Conservation (phyloP, 2,113 vertebrate species). For the Trachemys scripta region DNA sequence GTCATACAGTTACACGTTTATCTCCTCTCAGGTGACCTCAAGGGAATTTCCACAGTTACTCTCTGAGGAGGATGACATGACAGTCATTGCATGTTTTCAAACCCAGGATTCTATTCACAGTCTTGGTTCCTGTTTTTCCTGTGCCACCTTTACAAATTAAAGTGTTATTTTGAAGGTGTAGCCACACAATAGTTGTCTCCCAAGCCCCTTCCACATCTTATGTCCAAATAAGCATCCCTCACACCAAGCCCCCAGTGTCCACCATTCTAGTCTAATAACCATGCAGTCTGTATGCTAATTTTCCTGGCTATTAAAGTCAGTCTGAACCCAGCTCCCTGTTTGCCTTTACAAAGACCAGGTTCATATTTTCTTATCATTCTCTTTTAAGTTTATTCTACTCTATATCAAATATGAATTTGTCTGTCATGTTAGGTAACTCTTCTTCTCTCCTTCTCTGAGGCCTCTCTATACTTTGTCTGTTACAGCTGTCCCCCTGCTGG, state of each 20-base stretch:
- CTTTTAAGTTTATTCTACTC: neutral
- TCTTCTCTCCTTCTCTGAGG: neutral
- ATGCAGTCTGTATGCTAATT: neutral
- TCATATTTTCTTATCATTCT: neutral
- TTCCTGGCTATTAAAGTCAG: neutral
- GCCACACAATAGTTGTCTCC: neutral
- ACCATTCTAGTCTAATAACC: neutral
- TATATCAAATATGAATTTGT: neutral
- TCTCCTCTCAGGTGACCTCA: constrained; percentile 46
- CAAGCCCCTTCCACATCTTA: neutral
- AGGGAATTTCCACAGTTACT: constrained; percentile 51
- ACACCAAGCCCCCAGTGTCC: neutral
- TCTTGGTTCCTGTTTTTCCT: neutral
- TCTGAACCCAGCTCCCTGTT: neutral
- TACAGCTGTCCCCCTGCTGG: too few species aligned
- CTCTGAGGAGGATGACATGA: constrained; percentile 24
- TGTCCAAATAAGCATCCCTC: neutral
- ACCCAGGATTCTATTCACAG: neutral
- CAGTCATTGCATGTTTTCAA: constrained; percentile 25
- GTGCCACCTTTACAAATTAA: neutral
- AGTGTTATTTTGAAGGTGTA: neutral
- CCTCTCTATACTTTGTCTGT: neutral
- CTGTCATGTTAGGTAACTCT: neutral
- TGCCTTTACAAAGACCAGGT: neutral
- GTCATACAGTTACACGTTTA: constrained; percentile 20